Evolutionary conservation across 2,797 vertebrate genomes (phyloP).

Genomic region (Gobio occitaniae): DNA sequence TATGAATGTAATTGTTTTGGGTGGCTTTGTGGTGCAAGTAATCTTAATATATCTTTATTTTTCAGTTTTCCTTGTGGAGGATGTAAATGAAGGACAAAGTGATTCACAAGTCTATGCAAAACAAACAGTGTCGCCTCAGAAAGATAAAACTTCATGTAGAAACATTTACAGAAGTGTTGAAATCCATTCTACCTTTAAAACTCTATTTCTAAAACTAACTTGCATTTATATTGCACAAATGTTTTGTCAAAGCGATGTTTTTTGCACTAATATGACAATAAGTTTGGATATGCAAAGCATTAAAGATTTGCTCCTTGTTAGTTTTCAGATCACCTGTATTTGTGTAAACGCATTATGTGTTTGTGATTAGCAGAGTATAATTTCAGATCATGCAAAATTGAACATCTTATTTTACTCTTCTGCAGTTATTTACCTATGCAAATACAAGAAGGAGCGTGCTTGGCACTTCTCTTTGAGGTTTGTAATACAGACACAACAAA

Average conservation of each 20-base stretch:
- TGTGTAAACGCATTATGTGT: too few relatives aligned
- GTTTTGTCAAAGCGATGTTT: too few relatives aligned
- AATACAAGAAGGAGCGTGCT: too few relatives aligned
- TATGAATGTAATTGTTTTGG: not conserved
- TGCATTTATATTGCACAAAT: not conserved
- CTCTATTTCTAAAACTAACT: not conserved
- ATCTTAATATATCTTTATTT: not conserved
- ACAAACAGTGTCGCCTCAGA: too few relatives aligned
- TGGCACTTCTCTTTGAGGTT: too few relatives aligned
- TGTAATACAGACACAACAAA: too few relatives aligned
- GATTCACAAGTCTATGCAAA: not conserved
- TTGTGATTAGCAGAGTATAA: too few relatives aligned
- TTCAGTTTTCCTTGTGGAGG: not conserved
- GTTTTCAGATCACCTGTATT: too few relatives aligned
- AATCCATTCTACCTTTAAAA: not conserved
- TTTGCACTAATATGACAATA: not conserved
- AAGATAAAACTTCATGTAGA: not conserved
- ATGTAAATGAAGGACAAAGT: constrained; percentile 8
- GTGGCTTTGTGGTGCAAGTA: not conserved
- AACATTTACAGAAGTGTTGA: not conserved
- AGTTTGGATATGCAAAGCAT: not conserved
- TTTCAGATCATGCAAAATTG: too few relatives aligned
- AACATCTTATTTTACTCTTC: too few relatives aligned
- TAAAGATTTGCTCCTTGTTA: too few relatives aligned
- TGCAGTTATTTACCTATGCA: too few relatives aligned